Evolutionary conservation across 2,888 invertebrate genomes (phyloP), one percentile per base, ranked within the genome.

Genomic region (Suillia variegata): DNA sequence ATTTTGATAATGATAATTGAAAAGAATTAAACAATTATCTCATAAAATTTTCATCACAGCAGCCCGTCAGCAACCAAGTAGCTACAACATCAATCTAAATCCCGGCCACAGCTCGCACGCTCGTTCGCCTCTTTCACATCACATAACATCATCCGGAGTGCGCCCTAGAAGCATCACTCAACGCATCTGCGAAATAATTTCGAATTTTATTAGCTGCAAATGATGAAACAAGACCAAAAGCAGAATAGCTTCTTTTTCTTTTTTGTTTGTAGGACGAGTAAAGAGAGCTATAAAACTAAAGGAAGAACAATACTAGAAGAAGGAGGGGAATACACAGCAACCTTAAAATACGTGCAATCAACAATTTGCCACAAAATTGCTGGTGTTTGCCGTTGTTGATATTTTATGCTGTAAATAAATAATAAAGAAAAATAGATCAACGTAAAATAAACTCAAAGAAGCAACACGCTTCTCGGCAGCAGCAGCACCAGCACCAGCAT

Each of bases 181-280:
- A 58, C 42, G 21, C 17, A 50, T 38, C 47, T 20, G 50, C 24
- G 51, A 47, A 59, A 59, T 45, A 31, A 55, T 59, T 55, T 56
- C 6, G 45, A 55, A 50, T 55, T 55, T 59, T 55, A 55, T 59
- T 59, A 55, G 55, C 59, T 59, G 55, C 51, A 55, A 59, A 52
- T 55, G 59, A 38, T 59, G 55, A 51, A 59, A 55, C 48, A n/a
- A n/a, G n/a, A 24, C 33, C 50, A 33, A 17, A 50, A 55, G 33
- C 34, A 33, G 22, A 33, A 13, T 13, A 2, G 17, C 45, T 4
- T 8, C 38, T n/a, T n/a, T n/a, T n/a, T n/a, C n/a, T n/a, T n/a
- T n/a, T n/a, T n/a, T n/a, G n/a, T n/a, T n/a, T n/a, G n/a, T n/a
- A n/a, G n/a, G n/a, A n/a, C n/a, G n/a, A n/a, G n/a, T n/a, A n/a